A percentile compares a stretch with the other conserved stretches of the same genome.
Conservation (phyloP, 2,113 vertebrate species). For the Chelonoidis abingdonii region DNA sequence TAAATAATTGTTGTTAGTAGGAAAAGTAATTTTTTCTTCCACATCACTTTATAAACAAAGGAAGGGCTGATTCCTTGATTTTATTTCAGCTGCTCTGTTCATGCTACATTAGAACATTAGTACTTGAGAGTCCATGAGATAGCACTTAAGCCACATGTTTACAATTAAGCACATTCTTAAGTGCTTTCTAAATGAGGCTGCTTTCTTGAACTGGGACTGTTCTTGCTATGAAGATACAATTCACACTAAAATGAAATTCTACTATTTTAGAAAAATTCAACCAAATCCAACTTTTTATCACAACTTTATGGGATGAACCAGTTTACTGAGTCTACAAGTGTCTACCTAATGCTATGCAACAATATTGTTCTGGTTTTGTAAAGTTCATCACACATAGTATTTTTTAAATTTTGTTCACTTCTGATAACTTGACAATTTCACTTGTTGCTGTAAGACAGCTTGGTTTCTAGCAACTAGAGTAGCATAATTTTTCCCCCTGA, state of each 20-base stretch:
- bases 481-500: background rate
- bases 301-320: background rate
- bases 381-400: background rate
- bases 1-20: background rate
- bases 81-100: background rate
- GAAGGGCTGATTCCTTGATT: background rate
- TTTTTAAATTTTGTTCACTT: background rate
- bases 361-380: background rate
- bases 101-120: background rate
- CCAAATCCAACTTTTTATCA: background rate
- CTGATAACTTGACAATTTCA: background rate
- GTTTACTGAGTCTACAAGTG: background rate
- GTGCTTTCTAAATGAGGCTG: background rate
- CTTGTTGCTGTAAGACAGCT: background rate
- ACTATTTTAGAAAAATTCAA: slow-evolving; percentile 7
- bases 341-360: background rate
- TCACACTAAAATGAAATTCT: background rate
- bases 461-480: background rate
- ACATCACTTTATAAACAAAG: background rate
- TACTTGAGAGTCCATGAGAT: background rate
- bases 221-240: background rate
- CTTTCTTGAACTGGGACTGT: background rate
- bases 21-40: background rate
- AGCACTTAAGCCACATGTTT: background rate
- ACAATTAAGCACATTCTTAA: background rate